These are phyloP conservation scores for Dromius quadrimaculatus DNA, from an alignment of 2,888 invertebrate genomes.

Conservation along the genomic window DNA sequence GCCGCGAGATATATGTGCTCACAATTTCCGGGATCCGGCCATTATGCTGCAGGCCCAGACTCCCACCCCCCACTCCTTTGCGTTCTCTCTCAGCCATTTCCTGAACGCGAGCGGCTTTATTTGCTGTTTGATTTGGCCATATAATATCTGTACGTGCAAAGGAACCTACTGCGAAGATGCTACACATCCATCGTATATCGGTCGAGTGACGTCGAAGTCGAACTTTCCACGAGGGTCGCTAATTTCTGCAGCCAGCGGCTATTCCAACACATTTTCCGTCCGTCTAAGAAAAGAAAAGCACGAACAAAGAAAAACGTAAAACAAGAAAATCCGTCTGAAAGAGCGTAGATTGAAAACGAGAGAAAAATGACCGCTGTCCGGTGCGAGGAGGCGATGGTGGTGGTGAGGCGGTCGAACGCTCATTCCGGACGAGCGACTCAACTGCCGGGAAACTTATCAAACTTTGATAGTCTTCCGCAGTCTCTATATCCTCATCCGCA, in stretches of 20 bases:
- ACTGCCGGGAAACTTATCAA: constrained; percentile 65
- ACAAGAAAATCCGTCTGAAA: constrained; percentile 58
- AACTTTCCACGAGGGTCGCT: constrained; percentile 39
- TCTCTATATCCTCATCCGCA: background rate
- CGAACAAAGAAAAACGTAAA: constrained; percentile 57
- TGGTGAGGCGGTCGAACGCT: constrained; percentile 57
- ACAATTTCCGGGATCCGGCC: constrained; percentile 92
- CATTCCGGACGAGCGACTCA: constrained; percentile 57
- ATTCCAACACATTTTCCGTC: constrained; percentile 50
- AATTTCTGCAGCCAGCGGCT: constrained; percentile 49
- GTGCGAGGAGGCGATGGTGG: constrained; percentile 48
- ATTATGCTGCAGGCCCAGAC: constrained; percentile 71
- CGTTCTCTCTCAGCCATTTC: constrained; percentile 57
- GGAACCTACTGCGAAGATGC: constrained; percentile 25
- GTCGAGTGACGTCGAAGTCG: constrained; percentile 26
- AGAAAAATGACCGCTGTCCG: constrained; percentile 72
- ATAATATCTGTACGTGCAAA: constrained; percentile 59
- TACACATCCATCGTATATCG: constrained; percentile 29
- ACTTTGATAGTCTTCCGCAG: constrained; percentile 64
- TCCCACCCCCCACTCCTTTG: constrained; percentile 24
- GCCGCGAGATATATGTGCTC: constrained; percentile 90
- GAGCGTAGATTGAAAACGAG: constrained; percentile 67
- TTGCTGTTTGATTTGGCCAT: constrained; percentile 65
- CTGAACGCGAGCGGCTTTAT: constrained; percentile 59
- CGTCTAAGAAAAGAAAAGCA: constrained; percentile 44